These are phyloP conservation scores for Nephotettix cincticeps DNA, from an alignment of 1,140 invertebrate genomes.

Conservation along the genomic window DNA sequence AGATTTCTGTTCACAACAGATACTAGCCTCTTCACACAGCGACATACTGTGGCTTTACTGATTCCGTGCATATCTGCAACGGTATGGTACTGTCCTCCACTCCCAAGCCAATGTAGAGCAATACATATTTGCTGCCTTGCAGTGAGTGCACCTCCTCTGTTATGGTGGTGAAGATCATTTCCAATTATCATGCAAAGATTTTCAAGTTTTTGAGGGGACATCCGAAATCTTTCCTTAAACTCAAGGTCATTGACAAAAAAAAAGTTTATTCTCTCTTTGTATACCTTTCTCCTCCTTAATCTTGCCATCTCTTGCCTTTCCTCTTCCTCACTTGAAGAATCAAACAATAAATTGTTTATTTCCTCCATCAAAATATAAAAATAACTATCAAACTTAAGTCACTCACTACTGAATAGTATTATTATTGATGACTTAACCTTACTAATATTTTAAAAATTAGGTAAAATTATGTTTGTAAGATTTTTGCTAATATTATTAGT, in stretches of 20 bases:
- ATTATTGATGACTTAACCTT: too few species aligned
- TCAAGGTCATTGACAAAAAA: neutral
- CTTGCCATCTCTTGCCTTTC: too few species aligned
- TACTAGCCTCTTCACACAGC: constrained; percentile 29
- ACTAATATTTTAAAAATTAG: too few species aligned
- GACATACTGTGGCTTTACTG: constrained; percentile 36
- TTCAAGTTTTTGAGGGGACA: neutral
- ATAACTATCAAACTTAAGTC: too few species aligned
- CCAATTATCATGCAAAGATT: neutral
- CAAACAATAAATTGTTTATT: too few species aligned
- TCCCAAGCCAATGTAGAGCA: constrained; percentile 38
- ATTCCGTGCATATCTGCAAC: constrained; percentile 38
- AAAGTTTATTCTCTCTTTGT: too few species aligned
- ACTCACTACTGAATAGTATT: too few species aligned
- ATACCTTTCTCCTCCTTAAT: too few species aligned
- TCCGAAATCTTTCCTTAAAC: neutral
- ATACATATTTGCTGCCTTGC: neutral
- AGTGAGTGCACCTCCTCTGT: neutral
- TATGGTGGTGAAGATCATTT: neutral
- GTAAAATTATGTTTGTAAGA: too few species aligned
- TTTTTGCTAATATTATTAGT: too few species aligned
- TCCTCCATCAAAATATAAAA: too few species aligned
- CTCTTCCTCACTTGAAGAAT: too few species aligned
- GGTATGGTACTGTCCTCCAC: constrained; percentile 34
- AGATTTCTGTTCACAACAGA: constrained; percentile 29